phyloP scores from a whole-genome alignment of 2,797 vertebrate species.

The Catharus ustulatus region DNA sequence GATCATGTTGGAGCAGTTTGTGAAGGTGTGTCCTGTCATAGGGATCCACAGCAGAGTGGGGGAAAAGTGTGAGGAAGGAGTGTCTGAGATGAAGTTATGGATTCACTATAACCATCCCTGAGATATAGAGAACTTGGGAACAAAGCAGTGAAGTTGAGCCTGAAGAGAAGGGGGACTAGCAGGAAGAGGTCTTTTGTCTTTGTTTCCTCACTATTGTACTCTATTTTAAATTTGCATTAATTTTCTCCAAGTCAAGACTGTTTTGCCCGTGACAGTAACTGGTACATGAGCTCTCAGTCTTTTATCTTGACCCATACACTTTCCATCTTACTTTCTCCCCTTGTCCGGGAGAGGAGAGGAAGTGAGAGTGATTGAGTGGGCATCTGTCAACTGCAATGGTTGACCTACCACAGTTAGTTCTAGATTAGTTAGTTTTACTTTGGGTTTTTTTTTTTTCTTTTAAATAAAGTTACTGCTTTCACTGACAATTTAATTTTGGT shows the following conservation, averaged over 20 bases:
- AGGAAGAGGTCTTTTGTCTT: neutral
- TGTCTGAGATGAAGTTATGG: neutral
- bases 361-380: neutral
- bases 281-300: neutral
- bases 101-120: neutral
- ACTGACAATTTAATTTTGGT: neutral
- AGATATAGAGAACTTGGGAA: neutral
- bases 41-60: rapidly evolving
- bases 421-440: neutral
- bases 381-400: neutral
- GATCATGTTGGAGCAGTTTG: neutral
- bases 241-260: neutral
- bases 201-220: neutral
- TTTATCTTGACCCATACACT: neutral
- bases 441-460: neutral
- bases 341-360: neutral
- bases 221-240: neutral
- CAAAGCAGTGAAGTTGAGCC: neutral
- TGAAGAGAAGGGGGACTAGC: neutral
- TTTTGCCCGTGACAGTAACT: neutral
- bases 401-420: neutral
- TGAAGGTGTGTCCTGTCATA: neutral
- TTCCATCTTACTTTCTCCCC: neutral
- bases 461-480: neutral
- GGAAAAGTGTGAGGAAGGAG: neutral